These are phyloP conservation scores for Caenorhabditis sp. DNA, from an alignment of 2,888 invertebrate genomes.

Conservation along the genomic window DNA sequence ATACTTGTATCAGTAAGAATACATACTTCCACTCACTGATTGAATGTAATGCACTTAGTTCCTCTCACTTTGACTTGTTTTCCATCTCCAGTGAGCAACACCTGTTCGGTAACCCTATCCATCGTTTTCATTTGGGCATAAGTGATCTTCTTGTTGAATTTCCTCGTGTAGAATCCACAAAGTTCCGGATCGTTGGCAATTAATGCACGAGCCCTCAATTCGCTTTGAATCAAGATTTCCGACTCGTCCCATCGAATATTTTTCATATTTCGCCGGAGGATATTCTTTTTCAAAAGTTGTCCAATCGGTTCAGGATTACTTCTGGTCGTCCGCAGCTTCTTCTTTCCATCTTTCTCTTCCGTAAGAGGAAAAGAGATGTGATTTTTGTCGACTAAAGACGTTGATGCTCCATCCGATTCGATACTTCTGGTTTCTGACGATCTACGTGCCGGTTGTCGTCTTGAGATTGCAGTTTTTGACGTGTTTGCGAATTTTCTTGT, in stretches of 20 bases:
- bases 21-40: neutral
- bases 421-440: no score
- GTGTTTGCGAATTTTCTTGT: no score
- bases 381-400: neutral
- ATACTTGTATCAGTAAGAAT: no score
- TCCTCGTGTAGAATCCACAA: neutral
- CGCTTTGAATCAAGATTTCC: neutral
- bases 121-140: conserved; percentile 2
- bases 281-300: neutral
- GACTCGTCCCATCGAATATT: neutral
- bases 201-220: neutral
- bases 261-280: neutral
- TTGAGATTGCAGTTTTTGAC: no score
- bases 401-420: neutral
- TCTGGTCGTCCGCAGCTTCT: neutral
- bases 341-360: neutral
- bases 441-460: no score
- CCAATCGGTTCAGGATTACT: neutral
- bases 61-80: neutral
- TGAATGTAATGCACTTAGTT: neutral
- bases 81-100: neutral
- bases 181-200: conserved; percentile 13
- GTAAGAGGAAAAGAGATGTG: neutral
- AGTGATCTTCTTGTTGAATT: neutral
- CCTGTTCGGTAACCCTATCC: neutral